Evolutionary conservation across 1,140 invertebrate species (phyloP).

Genomic region (Zaprionus africanus): DNA sequence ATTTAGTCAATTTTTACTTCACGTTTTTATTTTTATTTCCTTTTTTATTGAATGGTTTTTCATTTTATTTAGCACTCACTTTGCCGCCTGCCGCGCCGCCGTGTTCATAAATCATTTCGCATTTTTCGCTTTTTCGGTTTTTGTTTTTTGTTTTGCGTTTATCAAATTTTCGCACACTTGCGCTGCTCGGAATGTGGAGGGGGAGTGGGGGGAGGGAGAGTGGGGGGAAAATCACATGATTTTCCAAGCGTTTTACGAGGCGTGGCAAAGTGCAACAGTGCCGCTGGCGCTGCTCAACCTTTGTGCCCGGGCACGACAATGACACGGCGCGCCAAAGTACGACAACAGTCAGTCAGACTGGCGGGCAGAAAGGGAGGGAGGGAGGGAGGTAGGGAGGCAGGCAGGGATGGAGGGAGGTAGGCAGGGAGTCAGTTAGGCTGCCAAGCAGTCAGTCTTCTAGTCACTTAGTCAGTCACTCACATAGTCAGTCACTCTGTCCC

Average conservation of each 20-base stretch:
- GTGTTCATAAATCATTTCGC: conserved; percentile 69
- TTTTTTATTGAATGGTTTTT: conserved; percentile 75
- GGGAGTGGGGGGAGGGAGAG: background rate
- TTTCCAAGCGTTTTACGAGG: conserved; percentile 63
- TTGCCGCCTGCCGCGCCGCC: conserved; percentile 38
- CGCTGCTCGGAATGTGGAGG: conserved; percentile 43
- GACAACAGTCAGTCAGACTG: conserved; percentile 33
- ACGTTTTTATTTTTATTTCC: conserved; percentile 56
- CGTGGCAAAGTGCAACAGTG: conserved; percentile 72
- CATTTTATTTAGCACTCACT: conserved; percentile 69
- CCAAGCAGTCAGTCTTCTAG: conserved; percentile 38
- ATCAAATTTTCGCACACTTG: conserved; percentile 83
- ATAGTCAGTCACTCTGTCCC: conserved; percentile 30
- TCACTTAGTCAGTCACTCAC: conserved; percentile 32
- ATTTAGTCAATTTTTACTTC: conserved; percentile 78
- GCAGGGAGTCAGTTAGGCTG: conserved; percentile 9
- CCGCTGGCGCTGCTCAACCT: conserved; percentile 70
- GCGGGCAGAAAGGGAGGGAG: too few relatives aligned
- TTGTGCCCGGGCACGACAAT: conserved; percentile 68
- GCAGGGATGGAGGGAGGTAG: too few relatives aligned
- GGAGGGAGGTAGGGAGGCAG: too few relatives aligned
- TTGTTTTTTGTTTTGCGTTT: conserved; percentile 58
- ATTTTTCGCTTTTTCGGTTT: conserved; percentile 11
- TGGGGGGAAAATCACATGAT: conserved; percentile 62
- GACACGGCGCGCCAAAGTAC: conserved; percentile 44